These are phyloP conservation scores for Anarhynchus alexandrinus DNA, from an alignment of 2,113 vertebrate genomes.

Conservation along the genomic window DNA sequence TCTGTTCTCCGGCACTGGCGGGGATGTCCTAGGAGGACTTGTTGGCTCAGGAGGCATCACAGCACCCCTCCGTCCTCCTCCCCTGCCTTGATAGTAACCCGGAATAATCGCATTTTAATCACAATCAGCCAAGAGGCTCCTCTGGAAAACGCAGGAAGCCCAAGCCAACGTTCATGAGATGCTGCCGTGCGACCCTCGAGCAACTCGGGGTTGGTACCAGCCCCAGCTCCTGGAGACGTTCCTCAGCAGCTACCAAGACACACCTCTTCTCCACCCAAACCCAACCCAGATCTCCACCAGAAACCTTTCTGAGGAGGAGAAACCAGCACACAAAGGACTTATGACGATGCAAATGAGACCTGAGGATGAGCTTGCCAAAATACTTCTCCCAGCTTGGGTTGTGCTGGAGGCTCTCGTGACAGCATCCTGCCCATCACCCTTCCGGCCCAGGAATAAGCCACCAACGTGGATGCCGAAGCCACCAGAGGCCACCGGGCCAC, in stretches of 20 bases:
- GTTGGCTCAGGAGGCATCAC: background rate
- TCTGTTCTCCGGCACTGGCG: background rate
- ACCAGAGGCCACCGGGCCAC: background rate
- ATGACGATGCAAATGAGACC: background rate
- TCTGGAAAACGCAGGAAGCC: background rate
- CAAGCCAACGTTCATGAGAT: background rate
- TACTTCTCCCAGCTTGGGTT: background rate
- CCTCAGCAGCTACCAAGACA: background rate
- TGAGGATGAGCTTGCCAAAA: background rate
- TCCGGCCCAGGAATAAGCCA: background rate
- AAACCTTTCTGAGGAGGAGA: constrained; percentile 27
- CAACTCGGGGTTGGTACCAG: background rate
- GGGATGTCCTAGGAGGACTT: background rate
- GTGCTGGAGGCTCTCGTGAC: background rate
- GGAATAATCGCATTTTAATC: background rate
- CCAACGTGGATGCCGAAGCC: background rate
- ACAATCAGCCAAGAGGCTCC: background rate
- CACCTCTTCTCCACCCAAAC: constrained; percentile 10
- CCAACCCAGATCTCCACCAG: background rate
- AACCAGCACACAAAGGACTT: constrained; percentile 4
- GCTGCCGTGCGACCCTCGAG: background rate
- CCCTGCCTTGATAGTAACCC: background rate
- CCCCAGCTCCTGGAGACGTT: background rate
- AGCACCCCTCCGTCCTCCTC: background rate
- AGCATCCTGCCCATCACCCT: background rate